Conservation (phyloP, 1,140 invertebrate species). For the Trachymyrmex septentrionalis region DNA sequence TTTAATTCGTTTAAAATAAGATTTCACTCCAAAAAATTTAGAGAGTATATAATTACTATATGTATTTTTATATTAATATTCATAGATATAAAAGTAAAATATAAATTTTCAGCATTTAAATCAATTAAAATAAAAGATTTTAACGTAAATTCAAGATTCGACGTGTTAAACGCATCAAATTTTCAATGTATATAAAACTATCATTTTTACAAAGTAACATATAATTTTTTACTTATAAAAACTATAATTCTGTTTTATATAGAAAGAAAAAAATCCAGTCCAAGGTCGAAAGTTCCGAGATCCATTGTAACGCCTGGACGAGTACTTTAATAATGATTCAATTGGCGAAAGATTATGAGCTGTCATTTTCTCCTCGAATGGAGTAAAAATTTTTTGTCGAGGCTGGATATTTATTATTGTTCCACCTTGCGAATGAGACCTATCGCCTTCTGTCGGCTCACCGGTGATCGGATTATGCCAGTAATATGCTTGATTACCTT, state of each 20-base stretch:
- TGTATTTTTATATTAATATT: background rate
- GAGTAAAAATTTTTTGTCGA: conserved; percentile 53
- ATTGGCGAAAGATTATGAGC: conserved; percentile 60
- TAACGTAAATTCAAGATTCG: too few species aligned
- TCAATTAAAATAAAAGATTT: background rate
- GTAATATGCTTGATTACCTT: conserved; percentile 46
- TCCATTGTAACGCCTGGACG: conserved; percentile 13
- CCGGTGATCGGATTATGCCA: conserved; percentile 27
- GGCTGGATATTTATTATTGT: conserved; percentile 14
- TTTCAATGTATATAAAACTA: background rate
- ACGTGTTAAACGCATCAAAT: background rate
- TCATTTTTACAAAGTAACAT: background rate
- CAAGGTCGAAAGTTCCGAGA: background rate
- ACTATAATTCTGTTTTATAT: background rate
- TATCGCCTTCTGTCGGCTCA: conserved; percentile 21
- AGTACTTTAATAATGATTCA: conserved; percentile 50
- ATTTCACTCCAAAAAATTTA: too few species aligned
- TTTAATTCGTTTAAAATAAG: too few species aligned
- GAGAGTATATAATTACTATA: background rate
- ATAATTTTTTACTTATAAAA: background rate
- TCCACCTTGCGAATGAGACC: conserved; percentile 14
- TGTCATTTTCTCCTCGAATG: conserved; percentile 61
- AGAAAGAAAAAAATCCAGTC: background rate
- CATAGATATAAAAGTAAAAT: background rate
- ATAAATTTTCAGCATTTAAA: background rate